Evolutionary conservation across 2,888 invertebrate species (phyloP), one percentile per base, ranked within the genome.

Genomic region (Caenorhabditis uteleia): DNA sequence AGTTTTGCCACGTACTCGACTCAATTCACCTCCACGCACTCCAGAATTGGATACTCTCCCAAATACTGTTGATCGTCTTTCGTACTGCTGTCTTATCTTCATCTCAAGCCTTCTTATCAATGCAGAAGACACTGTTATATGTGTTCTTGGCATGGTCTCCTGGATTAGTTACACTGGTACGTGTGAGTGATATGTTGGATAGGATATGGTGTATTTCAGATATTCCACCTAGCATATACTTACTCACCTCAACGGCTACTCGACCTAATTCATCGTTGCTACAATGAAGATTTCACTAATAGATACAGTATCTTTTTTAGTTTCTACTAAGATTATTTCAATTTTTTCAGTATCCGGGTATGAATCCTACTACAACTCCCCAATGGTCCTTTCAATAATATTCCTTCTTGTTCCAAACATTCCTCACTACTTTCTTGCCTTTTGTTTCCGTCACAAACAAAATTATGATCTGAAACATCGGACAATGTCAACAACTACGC

Each of bases 361-460:
- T 47, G 55, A 55, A 26, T 55, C 61, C 14, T 61, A 50, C 55
- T 55, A 61, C 61, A 26, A 50, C n/a, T 55, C 61, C 1, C 61
- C 61, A 2, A 18, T 49, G n/a, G 46, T 46, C 2, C 40, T 50
- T 36, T 46, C 46, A 23, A 45, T 61, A 8, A 20, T 29, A 3
- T 45, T 55, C 42, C 38, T 61, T 1, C 36, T 61, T 12, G 43
- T 51, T 4, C 55, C 55, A 14, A 61, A 61, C 25, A 33, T 61
- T 29, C 61, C 61, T 3, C 61, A 61, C 38, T 61, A 61, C 14
- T 38, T 61, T 3, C 55, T 61, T 20, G 55, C 26, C 16, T 61
- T 38, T 23, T 50, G 61, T 10, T 61, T 61, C 29, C 61, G 61
- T 7, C 55, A 61, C 49, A 61, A 55, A 55, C 61, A 61, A 26